Conservation (phyloP, 2,888 invertebrate species). For the Melieria omissa region DNA sequence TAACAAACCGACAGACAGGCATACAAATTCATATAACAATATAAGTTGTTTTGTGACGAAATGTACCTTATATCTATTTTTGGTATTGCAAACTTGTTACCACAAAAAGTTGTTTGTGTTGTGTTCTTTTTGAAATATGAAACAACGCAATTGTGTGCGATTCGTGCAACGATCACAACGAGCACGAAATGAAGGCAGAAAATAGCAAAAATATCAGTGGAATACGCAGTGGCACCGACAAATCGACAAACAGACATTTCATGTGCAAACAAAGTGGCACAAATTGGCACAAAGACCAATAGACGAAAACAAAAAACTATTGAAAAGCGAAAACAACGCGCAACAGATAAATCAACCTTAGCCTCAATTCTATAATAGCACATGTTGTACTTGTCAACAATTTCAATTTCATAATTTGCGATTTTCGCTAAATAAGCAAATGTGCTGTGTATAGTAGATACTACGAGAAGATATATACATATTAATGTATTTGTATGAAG, state of each 20-base stretch:
- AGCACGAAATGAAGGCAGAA: background rate
- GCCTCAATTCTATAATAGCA: constrained; percentile 33
- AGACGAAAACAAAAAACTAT: background rate
- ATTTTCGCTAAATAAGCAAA: constrained; percentile 9
- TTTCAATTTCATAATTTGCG: constrained; percentile 34
- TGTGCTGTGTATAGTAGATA: background rate
- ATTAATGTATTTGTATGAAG: background rate
- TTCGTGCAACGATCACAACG: background rate
- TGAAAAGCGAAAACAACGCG: constrained; percentile 28
- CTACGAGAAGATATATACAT: background rate
- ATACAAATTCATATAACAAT: too few species aligned
- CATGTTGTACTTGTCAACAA: constrained; percentile 34
- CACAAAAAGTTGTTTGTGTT: too few species aligned
- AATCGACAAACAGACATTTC: too few species aligned
- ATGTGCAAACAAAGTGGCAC: too few species aligned
- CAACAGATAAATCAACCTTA: constrained; percentile 34
- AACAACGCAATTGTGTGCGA: background rate
- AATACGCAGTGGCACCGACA: background rate
- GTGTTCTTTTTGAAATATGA: background rate
- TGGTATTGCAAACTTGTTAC: too few species aligned
- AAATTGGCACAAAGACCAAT: background rate
- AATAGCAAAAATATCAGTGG: background rate
- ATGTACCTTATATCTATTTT: too few species aligned
- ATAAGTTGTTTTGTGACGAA: too few species aligned
- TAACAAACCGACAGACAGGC: too few species aligned